These are phyloP conservation scores for Pegoplata infirma DNA, from an alignment of 2,888 invertebrate genomes.

Conservation along the genomic window DNA sequence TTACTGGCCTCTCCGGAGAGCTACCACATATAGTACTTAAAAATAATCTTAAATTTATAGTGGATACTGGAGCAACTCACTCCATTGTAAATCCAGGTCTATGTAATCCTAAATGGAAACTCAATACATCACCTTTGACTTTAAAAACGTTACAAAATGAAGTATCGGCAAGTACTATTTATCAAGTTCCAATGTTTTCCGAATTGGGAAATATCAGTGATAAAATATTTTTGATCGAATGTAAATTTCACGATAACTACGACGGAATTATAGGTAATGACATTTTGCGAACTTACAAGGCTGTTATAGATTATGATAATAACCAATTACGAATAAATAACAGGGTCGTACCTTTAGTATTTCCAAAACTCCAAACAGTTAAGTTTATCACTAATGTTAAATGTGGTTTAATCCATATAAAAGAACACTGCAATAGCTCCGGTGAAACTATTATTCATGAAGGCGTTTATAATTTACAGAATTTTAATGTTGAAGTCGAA, in stretches of 20 bases:
- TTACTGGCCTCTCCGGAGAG: conserved; percentile 4
- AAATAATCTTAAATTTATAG: conserved; percentile 16
- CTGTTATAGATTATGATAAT: background rate
- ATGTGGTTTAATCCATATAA: conserved; percentile 16
- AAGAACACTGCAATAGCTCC: background rate
- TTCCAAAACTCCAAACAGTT: background rate
- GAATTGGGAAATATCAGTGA: conserved; percentile 7
- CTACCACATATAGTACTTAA: conserved; percentile 30
- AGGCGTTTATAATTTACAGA: background rate
- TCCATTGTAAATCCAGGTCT: conserved; percentile 24
- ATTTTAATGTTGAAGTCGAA: conserved; percentile 16
- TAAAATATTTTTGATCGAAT: conserved; percentile 5
- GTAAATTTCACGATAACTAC: conserved; percentile 15
- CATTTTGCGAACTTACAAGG: background rate
- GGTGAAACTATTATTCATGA: background rate
- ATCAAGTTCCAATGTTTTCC: conserved; percentile 20
- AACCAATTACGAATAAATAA: conserved; percentile 23
- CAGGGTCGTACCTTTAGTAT: background rate
- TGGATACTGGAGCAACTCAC: conserved; percentile 25
- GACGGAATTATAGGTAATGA: conserved; percentile 27
- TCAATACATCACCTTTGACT: background rate
- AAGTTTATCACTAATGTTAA: conserved; percentile 19
- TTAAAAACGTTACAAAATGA: conserved; percentile 16
- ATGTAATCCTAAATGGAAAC: conserved; percentile 30
- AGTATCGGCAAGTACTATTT: background rate